Evolutionary conservation across 64 coral and sea anemone species (phyloP).

Genomic region (Stichodactyla mertensii): DNA sequence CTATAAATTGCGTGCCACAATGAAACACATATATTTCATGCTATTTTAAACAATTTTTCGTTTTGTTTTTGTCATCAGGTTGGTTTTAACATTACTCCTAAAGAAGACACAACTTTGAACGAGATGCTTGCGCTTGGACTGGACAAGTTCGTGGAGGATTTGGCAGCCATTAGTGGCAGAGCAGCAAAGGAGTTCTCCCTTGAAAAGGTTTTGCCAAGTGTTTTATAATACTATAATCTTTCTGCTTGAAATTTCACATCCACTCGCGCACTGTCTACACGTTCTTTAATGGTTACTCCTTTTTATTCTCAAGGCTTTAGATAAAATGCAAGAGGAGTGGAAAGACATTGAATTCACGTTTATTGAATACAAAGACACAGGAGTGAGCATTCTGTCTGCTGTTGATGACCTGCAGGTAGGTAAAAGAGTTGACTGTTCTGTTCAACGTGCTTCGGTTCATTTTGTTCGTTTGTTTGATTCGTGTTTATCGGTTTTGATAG

Average conservation of each 20-base stretch:
- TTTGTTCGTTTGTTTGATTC: no score
- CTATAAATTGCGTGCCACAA: no score
- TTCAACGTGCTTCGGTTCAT: background rate
- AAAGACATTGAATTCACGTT: constrained; percentile 81
- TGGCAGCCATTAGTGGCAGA: constrained; percentile 70
- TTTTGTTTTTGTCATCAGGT: constrained; percentile 39
- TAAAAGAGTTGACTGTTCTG: background rate
- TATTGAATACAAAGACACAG: constrained; percentile 95
- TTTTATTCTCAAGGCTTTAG: constrained; percentile 50
- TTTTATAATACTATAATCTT: no score
- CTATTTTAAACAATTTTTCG: background rate
- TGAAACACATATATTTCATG: no score
- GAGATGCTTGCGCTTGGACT: constrained; percentile 91
- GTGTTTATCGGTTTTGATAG: constrained; percentile 38
- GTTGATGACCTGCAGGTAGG: constrained; percentile 93
- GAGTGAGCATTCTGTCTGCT: constrained; percentile 91
- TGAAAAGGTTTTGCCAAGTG: constrained; percentile 58
- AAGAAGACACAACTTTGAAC: constrained; percentile 81
- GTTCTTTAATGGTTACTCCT: background rate
- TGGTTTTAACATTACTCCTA: constrained; percentile 90
- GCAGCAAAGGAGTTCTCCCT: constrained; percentile 94
- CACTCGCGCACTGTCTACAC: background rate
- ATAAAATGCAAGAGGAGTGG: constrained; percentile 84
- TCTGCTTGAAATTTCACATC: background rate
- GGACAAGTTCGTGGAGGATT: constrained; percentile 84